A percentile compares a stretch with the other conserved stretches of the same genome.
phyloP scores from a whole-genome alignment of 2,888 invertebrate species.

The Orthonychiurus folsomi region DNA sequence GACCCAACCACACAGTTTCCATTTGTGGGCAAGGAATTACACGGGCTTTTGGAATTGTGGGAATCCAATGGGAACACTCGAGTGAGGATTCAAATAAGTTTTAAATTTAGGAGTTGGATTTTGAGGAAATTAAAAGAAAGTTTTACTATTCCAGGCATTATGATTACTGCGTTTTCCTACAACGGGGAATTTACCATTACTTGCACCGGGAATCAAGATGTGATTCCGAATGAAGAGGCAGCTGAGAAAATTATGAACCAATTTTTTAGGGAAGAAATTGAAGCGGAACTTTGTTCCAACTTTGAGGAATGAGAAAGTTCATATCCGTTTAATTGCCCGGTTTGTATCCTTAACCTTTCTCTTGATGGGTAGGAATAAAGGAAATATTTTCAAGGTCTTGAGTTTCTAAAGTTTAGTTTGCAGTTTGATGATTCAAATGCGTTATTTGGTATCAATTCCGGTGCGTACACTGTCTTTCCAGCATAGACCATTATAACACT shows the following conservation, averaged over 20 bases:
- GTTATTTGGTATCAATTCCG: too few species aligned
- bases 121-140: too few species aligned
- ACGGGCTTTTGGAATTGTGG: conserved; percentile 8
- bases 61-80: conserved; percentile 18
- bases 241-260: background rate
- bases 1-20: conserved; percentile 1
- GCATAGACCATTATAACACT: too few species aligned
- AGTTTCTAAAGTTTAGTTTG: too few species aligned
- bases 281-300: too few species aligned
- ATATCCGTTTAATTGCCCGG: too few species aligned
- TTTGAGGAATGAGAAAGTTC: too few species aligned
- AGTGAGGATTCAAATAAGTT: conserved; percentile 7
- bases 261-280: conserved; percentile 4
- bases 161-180: conserved; percentile 13
- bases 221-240: background rate
- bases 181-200: conserved; percentile 10
- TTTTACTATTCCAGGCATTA: conserved; percentile 13
- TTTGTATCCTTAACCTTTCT: too few species aligned
- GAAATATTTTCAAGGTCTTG: too few species aligned
- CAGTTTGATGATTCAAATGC: too few species aligned
- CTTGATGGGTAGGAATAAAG: too few species aligned
- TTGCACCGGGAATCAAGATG: conserved; percentile 13
- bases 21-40: conserved; percentile 9
- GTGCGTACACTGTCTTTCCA: too few species aligned
- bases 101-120: background rate